phyloP scores from a whole-genome alignment of 2,113 vertebrate species.

The Rhabdornis inornatus region DNA sequence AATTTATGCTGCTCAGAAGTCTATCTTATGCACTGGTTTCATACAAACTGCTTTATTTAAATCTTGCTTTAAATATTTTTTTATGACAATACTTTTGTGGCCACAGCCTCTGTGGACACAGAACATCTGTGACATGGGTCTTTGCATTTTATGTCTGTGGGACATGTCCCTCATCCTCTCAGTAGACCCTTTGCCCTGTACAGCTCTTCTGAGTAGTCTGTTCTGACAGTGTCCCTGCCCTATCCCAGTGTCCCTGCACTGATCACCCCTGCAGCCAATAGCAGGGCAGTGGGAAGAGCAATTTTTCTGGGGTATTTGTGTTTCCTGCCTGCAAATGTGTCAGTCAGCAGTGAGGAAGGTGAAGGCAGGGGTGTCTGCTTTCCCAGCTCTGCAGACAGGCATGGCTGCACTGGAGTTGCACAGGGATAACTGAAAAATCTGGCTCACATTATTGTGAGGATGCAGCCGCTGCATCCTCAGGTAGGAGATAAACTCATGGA shows the following conservation, averaged over 20 bases:
- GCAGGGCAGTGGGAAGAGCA: neutral
- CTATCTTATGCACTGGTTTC: neutral
- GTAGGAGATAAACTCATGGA: neutral
- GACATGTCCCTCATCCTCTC: neutral
- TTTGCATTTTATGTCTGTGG: neutral
- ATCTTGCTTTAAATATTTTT: neutral
- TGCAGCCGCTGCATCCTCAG: neutral
- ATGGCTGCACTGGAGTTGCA: neutral
- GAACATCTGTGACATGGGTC: neutral
- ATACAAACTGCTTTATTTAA: neutral
- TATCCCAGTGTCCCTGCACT: neutral
- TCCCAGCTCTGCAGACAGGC: neutral
- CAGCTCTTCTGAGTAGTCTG: neutral
- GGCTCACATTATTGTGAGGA: fast-evolving
- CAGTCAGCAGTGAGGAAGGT: neutral
- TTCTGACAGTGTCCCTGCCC: neutral
- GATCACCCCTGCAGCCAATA: neutral
- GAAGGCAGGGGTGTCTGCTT: neutral
- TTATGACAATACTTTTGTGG: neutral
- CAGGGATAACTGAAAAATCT: neutral
- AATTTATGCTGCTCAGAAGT: neutral
- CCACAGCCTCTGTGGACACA: neutral
- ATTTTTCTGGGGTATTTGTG: neutral
- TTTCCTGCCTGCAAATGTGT: neutral
- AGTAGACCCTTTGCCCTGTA: neutral